Evolutionary conservation across 1,140 invertebrate genomes (phyloP), one percentile per base, ranked within the genome.

Genomic region (Diachasmimorpha longicaudata): DNA sequence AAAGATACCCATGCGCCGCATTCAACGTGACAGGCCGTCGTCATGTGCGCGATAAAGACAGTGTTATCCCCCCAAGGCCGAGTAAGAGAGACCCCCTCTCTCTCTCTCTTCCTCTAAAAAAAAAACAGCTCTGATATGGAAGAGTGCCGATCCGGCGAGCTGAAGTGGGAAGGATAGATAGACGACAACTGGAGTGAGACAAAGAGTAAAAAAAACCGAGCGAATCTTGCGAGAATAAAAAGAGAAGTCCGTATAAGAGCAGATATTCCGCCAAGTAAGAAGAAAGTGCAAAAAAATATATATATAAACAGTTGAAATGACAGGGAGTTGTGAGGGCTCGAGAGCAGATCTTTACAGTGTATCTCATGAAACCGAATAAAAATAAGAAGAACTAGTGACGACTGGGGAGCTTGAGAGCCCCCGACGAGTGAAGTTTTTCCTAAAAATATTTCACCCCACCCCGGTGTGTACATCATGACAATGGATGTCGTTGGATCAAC

Each of bases 1-100:
- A 74, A 71, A 77, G 46, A 77, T 77, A 77, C 58, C 71, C 75
- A 70, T 69, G 67, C 36, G 46, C 25, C 72, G 31, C 46, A 70
- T 70, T 55, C 39, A 69, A 36, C 58, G 67, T 71, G 76, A 73
- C 76, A 74, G 76, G 48, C 55, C 44, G 70, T 72, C 75, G 67
- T 55, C 19, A 37, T 69, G 63, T 68, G 10, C 19, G 10, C 67
- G 39, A 36, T 39, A 70, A 52, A 66, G 19, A 39, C 19, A 14
- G 8, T 9, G 13, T 0, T 39, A 37, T 39, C 10, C 21, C 21
- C 72, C 63, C 23, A 66, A 55, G 14, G 44, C n/a, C 13, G 16
- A 55, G 66, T 46, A 66, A 46, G 55, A 39, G 70, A 73, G 67
- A 75, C 70, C 42, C 72, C 46, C 31, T 76, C n/a, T n/a, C n/a